These are phyloP conservation scores for Tetanocera ferruginea DNA, from an alignment of 2,888 invertebrate species.

Conservation along the genomic window DNA sequence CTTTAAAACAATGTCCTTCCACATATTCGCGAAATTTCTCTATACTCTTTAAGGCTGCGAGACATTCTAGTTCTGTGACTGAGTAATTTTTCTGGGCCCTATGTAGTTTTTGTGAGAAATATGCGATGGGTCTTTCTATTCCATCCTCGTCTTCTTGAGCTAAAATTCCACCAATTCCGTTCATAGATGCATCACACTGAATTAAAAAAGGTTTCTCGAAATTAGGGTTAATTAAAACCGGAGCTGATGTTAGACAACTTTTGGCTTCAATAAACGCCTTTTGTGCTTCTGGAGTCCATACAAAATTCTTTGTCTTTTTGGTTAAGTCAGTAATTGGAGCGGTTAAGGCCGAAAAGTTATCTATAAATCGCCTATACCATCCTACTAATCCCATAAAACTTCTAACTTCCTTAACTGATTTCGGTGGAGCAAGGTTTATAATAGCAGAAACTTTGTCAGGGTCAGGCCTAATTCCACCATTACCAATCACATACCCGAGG, in stretches of 20 bases:
- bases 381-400: slow-evolving; percentile 46
- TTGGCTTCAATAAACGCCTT: slow-evolving; percentile 27
- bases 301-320: slow-evolving; percentile 26
- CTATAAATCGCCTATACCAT: slow-evolving; percentile 45
- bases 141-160: not conserved
- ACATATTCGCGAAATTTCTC: slow-evolving; percentile 8
- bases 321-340: slow-evolving; percentile 29
- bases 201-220: slow-evolving; percentile 41
- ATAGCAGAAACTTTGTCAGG: slow-evolving; percentile 44
- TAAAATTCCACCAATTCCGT: not conserved
- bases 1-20: not conserved
- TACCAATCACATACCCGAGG: not conserved
- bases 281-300: slow-evolving; percentile 38
- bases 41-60: slow-evolving; percentile 23
- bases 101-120: not conserved
- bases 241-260: not conserved
- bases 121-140: not conserved
- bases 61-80: slow-evolving; percentile 22
- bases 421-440: slow-evolving; percentile 37
- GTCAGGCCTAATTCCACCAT: slow-evolving; percentile 41
- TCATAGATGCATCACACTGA: slow-evolving; percentile 38
- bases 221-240: slow-evolving; percentile 35
- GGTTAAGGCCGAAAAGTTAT: slow-evolving; percentile 31
- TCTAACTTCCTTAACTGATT: slow-evolving; percentile 36
- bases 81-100: slow-evolving; percentile 13